Base-by-base conservation (phyloP, 2,888 invertebrate genomes). In the Chromoteleia sp. region DNA sequence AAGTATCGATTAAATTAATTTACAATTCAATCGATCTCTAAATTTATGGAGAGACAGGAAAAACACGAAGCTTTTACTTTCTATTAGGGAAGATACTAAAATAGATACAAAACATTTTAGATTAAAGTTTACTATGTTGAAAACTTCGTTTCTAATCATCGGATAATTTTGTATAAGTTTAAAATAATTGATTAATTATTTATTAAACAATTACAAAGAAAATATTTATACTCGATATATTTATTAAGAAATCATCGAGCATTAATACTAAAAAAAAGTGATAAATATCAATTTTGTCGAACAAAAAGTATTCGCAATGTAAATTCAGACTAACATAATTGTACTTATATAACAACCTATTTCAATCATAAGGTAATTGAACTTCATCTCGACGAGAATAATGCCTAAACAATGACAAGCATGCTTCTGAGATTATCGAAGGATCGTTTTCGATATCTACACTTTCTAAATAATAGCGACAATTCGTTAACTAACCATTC, bases 361-460 rank as follows among this genome's bases (percentile, higher is more conserved):
- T 63, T 63, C 36, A 54, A 45, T 63, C 63, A 45, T 21, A 73
- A 54, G 63, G 63, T 73, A 73, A 73, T 50, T 73, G 73, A 73
- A 73, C 73, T 54, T 61, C 2, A 45, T 45, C 25, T 14, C 30
- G 33, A 68, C 43, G 45, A 12, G 45, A 56, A n/a, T 54, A 33
- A 54, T 43, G 14, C 12, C 6, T 12, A n/a, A 52, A 50, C 14
- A 59, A 30, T 12, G 1, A 1, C 15, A n/a, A n/a, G 10, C 12
- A n/a, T 10, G n/a, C 36, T 59, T 29, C 39, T 48, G 0, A 14
- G 5, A 14, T 17, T 14, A 29, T 29, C 21, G 4, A 17, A 43
- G 17, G 12, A 17, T 17, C 39, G n/a, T 15, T 17, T 43, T 3
- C 6, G 6, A 43, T 43, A 7, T 43, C 8, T 17, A 17, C 7